Evolutionary conservation across 92 coral and sea anemone species (phyloP).

Genomic region (Chrysogorgia sp.): DNA sequence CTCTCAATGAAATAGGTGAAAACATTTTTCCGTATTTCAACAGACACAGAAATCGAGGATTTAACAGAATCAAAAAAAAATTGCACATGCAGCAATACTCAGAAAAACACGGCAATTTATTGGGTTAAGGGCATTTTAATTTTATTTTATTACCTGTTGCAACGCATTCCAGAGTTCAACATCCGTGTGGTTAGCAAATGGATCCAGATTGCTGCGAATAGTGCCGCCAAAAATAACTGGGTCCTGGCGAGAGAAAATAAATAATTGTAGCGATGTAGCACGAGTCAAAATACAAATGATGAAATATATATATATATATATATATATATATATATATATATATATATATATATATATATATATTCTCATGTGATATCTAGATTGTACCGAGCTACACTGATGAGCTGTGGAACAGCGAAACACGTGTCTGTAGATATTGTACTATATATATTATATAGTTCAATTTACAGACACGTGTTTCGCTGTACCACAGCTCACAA

Average conservation of each 20-base stretch:
- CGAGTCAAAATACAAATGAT: background rate
- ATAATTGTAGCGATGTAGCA: background rate
- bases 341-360: background rate
- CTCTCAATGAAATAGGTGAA: too few relatives aligned
- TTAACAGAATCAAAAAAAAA: background rate
- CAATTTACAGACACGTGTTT: too few relatives aligned
- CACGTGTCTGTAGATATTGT: too few relatives aligned
- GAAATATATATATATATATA: too few relatives aligned
- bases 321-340: background rate
- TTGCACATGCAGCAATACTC: background rate
- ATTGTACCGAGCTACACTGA: too few relatives aligned
- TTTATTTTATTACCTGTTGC: slow-evolving; percentile 59
- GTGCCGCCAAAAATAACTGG: slow-evolving; percentile 87
- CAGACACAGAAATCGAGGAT: background rate
- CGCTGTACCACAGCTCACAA: too few relatives aligned
- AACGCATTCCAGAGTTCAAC: slow-evolving; percentile 81
- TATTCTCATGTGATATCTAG: too few relatives aligned
- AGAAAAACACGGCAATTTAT: background rate
- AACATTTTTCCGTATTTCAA: background rate
- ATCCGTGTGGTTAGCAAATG: slow-evolving; percentile 72
- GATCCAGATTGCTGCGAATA: slow-evolving; percentile 81
- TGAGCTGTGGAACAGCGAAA: too few relatives aligned
- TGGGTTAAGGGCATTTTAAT: background rate
- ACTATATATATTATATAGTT: too few relatives aligned
- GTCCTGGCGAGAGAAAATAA: slow-evolving; percentile 59